Conservation (phyloP, 2,888 invertebrate species). For the Encarsia formosa region DNA sequence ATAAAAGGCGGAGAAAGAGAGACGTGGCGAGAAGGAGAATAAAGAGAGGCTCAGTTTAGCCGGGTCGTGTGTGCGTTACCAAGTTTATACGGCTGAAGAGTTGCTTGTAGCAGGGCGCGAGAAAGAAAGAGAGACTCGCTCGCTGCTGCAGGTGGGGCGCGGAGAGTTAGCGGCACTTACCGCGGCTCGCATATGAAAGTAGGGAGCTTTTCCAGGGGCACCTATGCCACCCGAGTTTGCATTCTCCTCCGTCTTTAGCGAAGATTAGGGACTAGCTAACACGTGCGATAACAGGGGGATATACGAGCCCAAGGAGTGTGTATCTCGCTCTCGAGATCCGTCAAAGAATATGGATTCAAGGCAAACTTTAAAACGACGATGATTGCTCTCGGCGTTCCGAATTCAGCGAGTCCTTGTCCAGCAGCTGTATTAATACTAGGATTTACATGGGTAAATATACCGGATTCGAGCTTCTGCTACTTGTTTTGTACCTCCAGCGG, state of each 20-base stretch:
- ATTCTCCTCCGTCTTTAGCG: constrained; percentile 7
- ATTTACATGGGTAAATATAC: constrained; percentile 40
- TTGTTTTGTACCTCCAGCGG: too few species aligned
- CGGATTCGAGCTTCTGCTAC: constrained; percentile 26
- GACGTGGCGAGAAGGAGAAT: not conserved
- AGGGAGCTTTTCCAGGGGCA: constrained; percentile 3
- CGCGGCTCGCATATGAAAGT: constrained; percentile 32
- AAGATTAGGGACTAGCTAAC: constrained; percentile 1
- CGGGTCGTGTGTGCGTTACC: too few species aligned
- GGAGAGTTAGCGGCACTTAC: constrained; percentile 37
- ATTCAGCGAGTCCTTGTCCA: constrained; percentile 25
- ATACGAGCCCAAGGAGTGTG: not conserved
- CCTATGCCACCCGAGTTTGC: constrained; percentile 2
- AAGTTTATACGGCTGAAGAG: constrained; percentile 23
- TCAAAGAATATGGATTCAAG: not conserved
- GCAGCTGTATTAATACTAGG: constrained; percentile 31
- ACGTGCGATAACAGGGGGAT: constrained; percentile 9
- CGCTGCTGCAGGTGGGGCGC: constrained; percentile 31
- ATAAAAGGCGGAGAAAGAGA: too few species aligned
- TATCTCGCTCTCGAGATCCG: not conserved
- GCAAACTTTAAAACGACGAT: not conserved
- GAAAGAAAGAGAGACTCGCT: too few species aligned
- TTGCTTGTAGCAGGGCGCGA: not conserved
- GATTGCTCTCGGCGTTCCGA: constrained; percentile 1
- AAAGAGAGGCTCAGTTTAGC: too few species aligned